These are phyloP conservation scores for Crocuta crocuta DNA, from an alignment of 2,113 vertebrate genomes.

Conservation along the genomic window DNA sequence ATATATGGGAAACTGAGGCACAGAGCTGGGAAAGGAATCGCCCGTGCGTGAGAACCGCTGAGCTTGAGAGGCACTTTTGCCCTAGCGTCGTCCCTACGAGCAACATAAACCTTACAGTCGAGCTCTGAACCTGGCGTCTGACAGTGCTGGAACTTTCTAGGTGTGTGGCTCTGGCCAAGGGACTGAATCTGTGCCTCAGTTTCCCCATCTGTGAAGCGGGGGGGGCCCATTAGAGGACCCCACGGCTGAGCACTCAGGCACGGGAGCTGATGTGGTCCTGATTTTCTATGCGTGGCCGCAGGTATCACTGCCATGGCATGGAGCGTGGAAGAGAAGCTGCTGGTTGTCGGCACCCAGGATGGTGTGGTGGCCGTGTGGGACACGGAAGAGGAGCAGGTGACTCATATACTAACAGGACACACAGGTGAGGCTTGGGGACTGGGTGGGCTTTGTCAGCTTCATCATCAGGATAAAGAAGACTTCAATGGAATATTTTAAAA, in stretches of 20 bases:
- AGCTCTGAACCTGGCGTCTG: neutral
- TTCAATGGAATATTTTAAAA: neutral
- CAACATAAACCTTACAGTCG: neutral
- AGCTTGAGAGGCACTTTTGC: neutral
- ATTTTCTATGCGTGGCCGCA: neutral
- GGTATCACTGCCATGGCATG: conserved; percentile 86
- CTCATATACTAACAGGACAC: conserved; percentile 87
- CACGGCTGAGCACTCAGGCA: too few relatives aligned
- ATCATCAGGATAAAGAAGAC: neutral
- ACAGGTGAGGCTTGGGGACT: conserved; percentile 79
- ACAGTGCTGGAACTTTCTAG: neutral
- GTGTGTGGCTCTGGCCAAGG: neutral
- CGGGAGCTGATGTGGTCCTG: rapidly evolving
- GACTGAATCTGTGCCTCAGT: neutral
- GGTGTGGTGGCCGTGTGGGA: conserved; percentile 87
- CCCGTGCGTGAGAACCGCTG: rapidly evolving
- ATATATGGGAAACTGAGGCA: neutral
- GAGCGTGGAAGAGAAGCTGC: conserved; percentile 79
- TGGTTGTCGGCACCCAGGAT: conserved; percentile 87
- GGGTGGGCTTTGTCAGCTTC: rapidly evolving
- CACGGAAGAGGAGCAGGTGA: conserved; percentile 80
- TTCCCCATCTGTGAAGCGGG: neutral
- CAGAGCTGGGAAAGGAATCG: neutral
- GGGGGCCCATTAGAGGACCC: too few relatives aligned
- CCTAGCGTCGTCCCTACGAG: neutral